phyloP scores from a whole-genome alignment of 1,140 invertebrate species.

The Aphaenogaster floridana region DNA sequence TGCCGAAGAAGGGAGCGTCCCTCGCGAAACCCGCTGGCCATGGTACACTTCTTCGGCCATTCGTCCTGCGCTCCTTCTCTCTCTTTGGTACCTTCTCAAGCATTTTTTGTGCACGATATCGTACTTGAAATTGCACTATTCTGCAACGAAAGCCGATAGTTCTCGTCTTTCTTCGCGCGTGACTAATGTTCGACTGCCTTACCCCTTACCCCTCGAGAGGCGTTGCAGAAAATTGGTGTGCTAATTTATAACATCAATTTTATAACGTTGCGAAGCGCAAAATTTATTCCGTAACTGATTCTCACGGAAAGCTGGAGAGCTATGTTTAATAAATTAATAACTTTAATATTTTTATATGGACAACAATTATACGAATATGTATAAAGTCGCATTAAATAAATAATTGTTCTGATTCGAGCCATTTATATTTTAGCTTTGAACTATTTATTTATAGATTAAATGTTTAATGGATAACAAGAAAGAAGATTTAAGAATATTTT shows the following conservation, averaged over 20 bases:
- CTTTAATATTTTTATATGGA: neutral
- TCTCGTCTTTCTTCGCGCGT: conserved; percentile 1
- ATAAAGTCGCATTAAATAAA: neutral
- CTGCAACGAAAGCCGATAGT: conserved; percentile 6
- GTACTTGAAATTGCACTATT: conserved; percentile 33
- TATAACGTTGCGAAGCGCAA: neutral
- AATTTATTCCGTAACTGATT: conserved; percentile 9
- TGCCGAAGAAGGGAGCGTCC: conserved; percentile 79
- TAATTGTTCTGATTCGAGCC: neutral
- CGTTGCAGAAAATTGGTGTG: conserved; percentile 24
- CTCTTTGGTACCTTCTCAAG: neutral
- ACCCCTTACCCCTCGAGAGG: neutral
- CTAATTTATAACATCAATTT: conserved; percentile 25
- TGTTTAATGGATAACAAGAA: neutral
- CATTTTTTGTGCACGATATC: conserved; percentile 40
- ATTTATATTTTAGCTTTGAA: neutral
- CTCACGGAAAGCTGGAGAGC: neutral
- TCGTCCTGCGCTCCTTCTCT: conserved; percentile 67
- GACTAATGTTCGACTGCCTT: conserved; percentile 13
- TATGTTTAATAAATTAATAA: neutral
- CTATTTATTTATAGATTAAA: neutral
- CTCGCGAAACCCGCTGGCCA: conserved; percentile 81
- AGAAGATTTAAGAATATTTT: neutral
- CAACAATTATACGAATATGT: neutral
- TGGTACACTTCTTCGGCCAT: conserved; percentile 82